These are phyloP conservation scores for Hetaerina titia DNA, from an alignment of 2,888 invertebrate species.

Conservation along the genomic window DNA sequence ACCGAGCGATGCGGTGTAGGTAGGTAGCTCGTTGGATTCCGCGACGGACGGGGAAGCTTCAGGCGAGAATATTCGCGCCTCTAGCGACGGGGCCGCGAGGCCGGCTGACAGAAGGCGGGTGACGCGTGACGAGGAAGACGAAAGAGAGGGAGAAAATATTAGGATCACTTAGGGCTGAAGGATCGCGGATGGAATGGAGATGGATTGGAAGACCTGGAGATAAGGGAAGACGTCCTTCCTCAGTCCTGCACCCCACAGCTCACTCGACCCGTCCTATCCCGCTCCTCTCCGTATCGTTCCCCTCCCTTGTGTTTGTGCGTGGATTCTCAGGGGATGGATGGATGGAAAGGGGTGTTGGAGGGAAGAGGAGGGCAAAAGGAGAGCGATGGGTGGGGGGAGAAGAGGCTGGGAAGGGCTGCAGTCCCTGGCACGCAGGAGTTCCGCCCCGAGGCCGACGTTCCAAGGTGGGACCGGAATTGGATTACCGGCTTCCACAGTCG, in stretches of 20 bases:
- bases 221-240: too few relatives aligned
- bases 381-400: background rate
- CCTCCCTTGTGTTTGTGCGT: background rate
- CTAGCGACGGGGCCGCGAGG: background rate
- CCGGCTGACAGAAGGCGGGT: background rate
- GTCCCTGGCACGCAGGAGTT: conserved; percentile 32
- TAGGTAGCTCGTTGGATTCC: too few relatives aligned
- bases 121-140: background rate
- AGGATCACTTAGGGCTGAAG: conserved; percentile 2
- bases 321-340: background rate
- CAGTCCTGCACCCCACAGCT: too few relatives aligned
- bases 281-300: background rate
- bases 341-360: background rate
- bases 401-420: background rate
- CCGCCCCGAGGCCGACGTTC: conserved; percentile 28
- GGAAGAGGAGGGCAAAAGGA: background rate
- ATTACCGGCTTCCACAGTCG: conserved; percentile 38
- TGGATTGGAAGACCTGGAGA: background rate
- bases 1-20: too few relatives aligned
- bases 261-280: too few relatives aligned
- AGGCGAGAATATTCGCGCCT: too few relatives aligned
- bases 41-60: too few relatives aligned
- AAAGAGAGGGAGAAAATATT: background rate
- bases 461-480: conserved; percentile 38
- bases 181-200: conserved; percentile 4